Evolutionary conservation across 2,888 invertebrate species (phyloP).

Genomic region (Salticus scenicus): DNA sequence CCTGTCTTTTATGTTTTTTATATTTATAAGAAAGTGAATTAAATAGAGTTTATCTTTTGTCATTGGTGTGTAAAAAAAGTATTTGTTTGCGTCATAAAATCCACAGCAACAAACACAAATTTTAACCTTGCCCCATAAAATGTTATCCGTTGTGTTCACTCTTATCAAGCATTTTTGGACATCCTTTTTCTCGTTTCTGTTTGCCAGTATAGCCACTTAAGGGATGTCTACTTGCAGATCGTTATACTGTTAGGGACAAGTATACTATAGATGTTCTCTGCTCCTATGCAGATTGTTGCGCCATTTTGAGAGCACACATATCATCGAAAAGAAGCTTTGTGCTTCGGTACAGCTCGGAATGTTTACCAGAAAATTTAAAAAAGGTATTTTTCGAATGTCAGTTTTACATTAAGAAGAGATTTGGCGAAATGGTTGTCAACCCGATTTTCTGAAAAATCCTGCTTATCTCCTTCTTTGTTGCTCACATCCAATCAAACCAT

Average conservation of each 20-base stretch:
- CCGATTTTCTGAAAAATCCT: slow-evolving; percentile 17
- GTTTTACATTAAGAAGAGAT: slow-evolving; percentile 29
- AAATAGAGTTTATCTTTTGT: no score
- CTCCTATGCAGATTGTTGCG: slow-evolving; percentile 23
- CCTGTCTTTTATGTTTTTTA: no score
- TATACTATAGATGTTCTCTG: slow-evolving; percentile 11
- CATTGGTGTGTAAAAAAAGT: slow-evolving; percentile 21
- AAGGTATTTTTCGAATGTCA: slow-evolving; percentile 24
- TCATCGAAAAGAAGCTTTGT: slow-evolving; percentile 50
- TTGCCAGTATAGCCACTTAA: slow-evolving; percentile 52
- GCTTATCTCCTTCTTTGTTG: slow-evolving; percentile 15
- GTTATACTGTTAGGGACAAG: slow-evolving; percentile 23
- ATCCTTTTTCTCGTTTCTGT: slow-evolving; percentile 49
- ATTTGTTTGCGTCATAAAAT: slow-evolving; percentile 53
- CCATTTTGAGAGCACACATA: slow-evolving; percentile 9
- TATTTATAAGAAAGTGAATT: no score
- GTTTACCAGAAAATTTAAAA: slow-evolving; percentile 18
- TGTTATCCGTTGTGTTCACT: slow-evolving; percentile 29
- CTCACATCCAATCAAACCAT: slow-evolving; percentile 10
- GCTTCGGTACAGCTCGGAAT: slow-evolving; percentile 13
- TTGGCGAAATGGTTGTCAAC: slow-evolving; percentile 8
- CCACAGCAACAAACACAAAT: slow-evolving; percentile 45
- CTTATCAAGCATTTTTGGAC: slow-evolving; percentile 39
- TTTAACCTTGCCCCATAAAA: slow-evolving; percentile 39
- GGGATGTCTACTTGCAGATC: slow-evolving; percentile 37